These are phyloP conservation scores for Littorina saxatilis DNA, from an alignment of 1,140 invertebrate species.

Conservation along the genomic window DNA sequence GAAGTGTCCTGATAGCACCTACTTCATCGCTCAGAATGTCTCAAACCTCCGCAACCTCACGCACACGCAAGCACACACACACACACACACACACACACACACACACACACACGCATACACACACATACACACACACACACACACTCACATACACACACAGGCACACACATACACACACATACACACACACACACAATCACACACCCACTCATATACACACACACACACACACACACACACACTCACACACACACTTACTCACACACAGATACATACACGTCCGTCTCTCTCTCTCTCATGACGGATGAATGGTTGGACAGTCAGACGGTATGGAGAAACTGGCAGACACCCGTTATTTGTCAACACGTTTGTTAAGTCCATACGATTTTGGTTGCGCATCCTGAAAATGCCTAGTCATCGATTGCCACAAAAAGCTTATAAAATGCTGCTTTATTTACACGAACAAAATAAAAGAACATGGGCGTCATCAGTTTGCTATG, in stretches of 20 bases:
- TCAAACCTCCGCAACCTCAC: neutral
- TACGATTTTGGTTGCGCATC: too few species aligned
- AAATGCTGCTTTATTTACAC: too few species aligned
- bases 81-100: conserved; percentile 32
- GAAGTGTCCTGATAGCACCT: too few species aligned
- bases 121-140: conserved; percentile 29
- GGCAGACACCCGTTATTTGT: too few species aligned
- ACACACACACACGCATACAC: conserved; percentile 23
- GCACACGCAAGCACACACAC: conserved; percentile 20
- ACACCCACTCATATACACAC: neutral
- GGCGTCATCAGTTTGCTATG: too few species aligned
- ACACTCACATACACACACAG: conserved; percentile 25
- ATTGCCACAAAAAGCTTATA: too few species aligned
- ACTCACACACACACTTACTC: conserved; percentile 12
- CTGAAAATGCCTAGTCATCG: too few species aligned
- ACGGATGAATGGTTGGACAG: neutral
- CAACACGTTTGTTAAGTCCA: too few species aligned
- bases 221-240: conserved; percentile 25
- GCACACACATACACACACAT: conserved; percentile 17
- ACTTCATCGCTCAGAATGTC: neutral
- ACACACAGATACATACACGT: conserved; percentile 25
- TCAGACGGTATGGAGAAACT: neutral
- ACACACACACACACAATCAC: neutral
- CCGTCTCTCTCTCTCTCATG: neutral
- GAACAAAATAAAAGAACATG: too few species aligned